Percentiles rank a stretch among this genome's conserved stretches.
Evolutionary conservation across 1,140 invertebrate genomes (phyloP).

Genomic region (Ceratitis capitata): DNA sequence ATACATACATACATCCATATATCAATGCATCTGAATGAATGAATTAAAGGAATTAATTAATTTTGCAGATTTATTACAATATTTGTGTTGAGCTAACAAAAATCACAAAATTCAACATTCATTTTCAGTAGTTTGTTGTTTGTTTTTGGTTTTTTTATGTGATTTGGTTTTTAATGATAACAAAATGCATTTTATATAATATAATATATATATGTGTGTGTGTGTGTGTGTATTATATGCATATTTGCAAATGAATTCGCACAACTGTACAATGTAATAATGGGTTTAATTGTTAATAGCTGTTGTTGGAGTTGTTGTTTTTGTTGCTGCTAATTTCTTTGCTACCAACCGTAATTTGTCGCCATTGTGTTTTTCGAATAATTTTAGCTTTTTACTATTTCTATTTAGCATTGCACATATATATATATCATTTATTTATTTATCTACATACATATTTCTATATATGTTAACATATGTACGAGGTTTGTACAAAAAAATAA

Average conservation of each 20-base stretch:
- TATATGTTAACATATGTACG: too few species aligned
- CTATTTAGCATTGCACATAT: neutral
- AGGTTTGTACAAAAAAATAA: too few species aligned
- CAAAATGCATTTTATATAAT: neutral
- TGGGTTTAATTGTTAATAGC: neutral
- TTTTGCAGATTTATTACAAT: slow-evolving; percentile 13
- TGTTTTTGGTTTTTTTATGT: neutral
- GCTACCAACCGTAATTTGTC: neutral
- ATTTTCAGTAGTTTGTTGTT: neutral
- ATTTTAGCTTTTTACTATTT: neutral
- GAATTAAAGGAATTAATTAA: neutral
- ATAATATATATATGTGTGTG: neutral
- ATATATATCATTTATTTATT: too few species aligned
- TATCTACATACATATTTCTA: too few species aligned
- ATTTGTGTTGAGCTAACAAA: neutral
- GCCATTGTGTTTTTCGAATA: neutral
- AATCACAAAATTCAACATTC: neutral
- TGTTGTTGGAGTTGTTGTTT: neutral
- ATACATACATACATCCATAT: neutral
- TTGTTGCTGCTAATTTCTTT: neutral
- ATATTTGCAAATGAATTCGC: neutral
- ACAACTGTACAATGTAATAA: slow-evolving; percentile 1
- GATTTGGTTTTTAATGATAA: neutral
- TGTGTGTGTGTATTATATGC: neutral
- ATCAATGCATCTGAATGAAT: neutral